Conservation (phyloP, 2,888 invertebrate species). For the Ceramica pisi region DNA sequence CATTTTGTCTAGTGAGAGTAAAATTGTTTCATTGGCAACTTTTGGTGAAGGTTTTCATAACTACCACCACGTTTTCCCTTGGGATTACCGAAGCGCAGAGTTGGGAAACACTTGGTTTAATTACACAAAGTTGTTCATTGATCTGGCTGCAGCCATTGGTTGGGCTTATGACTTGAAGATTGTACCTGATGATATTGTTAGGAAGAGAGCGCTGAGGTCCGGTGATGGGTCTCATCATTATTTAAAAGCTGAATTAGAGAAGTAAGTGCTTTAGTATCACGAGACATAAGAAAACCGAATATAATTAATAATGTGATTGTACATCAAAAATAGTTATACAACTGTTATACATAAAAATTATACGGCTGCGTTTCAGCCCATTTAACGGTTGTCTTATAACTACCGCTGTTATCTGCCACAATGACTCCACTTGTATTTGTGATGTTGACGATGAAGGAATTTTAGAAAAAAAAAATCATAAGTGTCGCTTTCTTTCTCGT, state of each 20-base stretch:
- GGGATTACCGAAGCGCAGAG: slow-evolving; percentile 77
- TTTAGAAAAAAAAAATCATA: no score
- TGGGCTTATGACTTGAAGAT: slow-evolving; percentile 79
- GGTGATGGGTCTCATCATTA: slow-evolving; percentile 67
- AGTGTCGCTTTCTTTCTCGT: no score
- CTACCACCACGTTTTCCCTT: slow-evolving; percentile 78
- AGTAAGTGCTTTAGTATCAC: not conserved
- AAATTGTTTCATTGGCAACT: slow-evolving; percentile 64
- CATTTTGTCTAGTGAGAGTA: slow-evolving; percentile 70
- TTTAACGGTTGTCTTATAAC: no score
- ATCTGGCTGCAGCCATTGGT: slow-evolving; percentile 76
- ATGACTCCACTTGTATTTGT: no score
- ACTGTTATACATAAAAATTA: no score
- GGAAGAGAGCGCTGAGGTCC: slow-evolving; percentile 61
- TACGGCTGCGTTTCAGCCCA: no score
- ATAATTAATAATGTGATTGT: no score
- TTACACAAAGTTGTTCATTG: slow-evolving; percentile 75
- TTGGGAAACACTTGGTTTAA: slow-evolving; percentile 70
- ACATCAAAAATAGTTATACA: no score
- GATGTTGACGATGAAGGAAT: no score
- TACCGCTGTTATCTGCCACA: no score
- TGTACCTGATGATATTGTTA: slow-evolving; percentile 65
- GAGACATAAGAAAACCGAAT: no score
- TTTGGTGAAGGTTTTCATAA: slow-evolving; percentile 80
- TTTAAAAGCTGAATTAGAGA: not conserved